A percentile compares a stretch with the other conserved stretches of the same genome.
Evolutionary conservation across 2,797 vertebrate genomes (phyloP).

Genomic region (Limosa lapponica): DNA sequence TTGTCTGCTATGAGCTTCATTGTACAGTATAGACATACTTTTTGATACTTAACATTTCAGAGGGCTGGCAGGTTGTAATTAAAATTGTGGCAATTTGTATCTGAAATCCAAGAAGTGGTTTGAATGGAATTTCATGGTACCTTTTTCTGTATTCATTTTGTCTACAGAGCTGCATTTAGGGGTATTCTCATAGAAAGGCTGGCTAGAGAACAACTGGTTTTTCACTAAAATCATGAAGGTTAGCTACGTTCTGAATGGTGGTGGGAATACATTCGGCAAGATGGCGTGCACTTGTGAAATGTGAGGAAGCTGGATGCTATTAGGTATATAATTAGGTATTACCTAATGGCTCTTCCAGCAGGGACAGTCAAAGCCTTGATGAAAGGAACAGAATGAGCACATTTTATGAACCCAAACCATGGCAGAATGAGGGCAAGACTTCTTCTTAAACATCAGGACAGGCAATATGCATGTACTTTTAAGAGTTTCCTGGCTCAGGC

Average conservation of each 20-base stretch:
- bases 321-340: too few relatives aligned
- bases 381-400: background rate
- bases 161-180: background rate
- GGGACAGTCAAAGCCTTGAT: background rate
- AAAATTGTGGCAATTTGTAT: background rate
- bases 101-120: background rate
- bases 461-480: background rate
- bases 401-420: background rate
- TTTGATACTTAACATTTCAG: background rate
- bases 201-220: background rate
- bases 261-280: rapidly evolving
- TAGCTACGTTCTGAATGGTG: background rate
- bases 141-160: background rate
- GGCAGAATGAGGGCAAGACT: background rate
- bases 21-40: background rate
- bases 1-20: background rate
- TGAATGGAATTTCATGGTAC: background rate
- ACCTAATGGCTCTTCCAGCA: background rate
- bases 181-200: background rate
- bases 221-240: background rate
- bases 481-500: background rate
- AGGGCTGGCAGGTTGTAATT: background rate
- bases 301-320: background rate
- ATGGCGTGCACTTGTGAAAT: background rate
- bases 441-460: background rate